Evolutionary conservation across 1,140 invertebrate species (phyloP), one percentile per base, ranked within the genome.

Genomic region (Harlomillsia oculata): DNA sequence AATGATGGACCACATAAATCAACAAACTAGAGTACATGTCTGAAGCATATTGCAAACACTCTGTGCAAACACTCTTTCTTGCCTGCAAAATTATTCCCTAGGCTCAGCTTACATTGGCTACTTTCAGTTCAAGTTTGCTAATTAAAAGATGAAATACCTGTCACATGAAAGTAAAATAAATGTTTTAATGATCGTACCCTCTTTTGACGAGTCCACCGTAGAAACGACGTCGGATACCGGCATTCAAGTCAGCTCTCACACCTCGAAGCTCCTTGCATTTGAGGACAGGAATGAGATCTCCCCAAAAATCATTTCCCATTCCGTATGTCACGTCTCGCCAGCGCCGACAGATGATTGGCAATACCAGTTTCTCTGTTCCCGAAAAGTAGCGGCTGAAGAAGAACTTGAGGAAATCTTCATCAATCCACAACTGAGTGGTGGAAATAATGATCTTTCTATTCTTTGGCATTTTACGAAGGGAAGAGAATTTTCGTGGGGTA

Each of bases 241-340:
- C 59, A 18, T 56, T 55, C n/a, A 58, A 26, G 18, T 62, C 56
- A 2, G 60, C 51, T 23, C 53, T n/a, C n/a, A 46, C 39, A 16
- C 57, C 53, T 20, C 60, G 16, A 23, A 65, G 51, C 30, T 62
- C 64, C 50, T 62, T 65, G 41, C 64, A 65, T 52, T 65, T 65
- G 21, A 65, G 50, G 43, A 65, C 64, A 3, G 64, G 64, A 23
- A 60, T 54, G 16, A 65, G 41, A 18, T 65, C 60, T 23, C 43
- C 41, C 60, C 60, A 65, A 41, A 56, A 62, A 9, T 51, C 48
- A 14, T 34, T 52, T 18, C 45, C 55, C 34, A 54, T 40, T 21
- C 49, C 45, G 23, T 65, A 65, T 11, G 45, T 29, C 4, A 49
- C 44, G 34, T 63, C 61, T 30, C 57, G 25, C 61, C 56, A 63